Evolutionary conservation across 2,797 vertebrate species (phyloP).

Genomic region (Microhierax caerulescens): DNA sequence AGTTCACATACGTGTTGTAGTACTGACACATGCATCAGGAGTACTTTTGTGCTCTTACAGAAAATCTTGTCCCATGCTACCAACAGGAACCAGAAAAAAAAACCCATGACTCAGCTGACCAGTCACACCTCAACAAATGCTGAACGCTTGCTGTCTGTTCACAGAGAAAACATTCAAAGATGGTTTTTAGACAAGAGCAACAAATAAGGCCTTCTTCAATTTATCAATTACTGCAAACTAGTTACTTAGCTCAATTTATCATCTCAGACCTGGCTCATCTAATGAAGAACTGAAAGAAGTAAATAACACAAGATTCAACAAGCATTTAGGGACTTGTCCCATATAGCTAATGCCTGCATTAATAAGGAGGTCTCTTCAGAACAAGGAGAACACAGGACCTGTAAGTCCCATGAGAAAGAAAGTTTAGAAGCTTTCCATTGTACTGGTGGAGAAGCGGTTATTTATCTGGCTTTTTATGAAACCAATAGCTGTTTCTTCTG

Average conservation of each 20-base stretch:
- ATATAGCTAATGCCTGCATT: neutral
- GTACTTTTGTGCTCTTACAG: neutral
- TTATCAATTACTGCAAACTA: neutral
- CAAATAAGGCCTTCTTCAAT: neutral
- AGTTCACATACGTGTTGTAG: neutral
- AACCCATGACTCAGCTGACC: neutral
- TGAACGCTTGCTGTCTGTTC: neutral
- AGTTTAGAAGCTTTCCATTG: neutral
- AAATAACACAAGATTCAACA: neutral
- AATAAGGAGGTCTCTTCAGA: neutral
- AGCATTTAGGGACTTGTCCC: neutral
- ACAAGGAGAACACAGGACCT: neutral
- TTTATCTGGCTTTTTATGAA: neutral
- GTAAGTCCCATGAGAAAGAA: neutral
- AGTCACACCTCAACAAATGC: neutral
- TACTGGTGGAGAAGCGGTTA: accelerated
- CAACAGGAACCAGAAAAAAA: neutral
- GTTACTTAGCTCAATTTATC: neutral
- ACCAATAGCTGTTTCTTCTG: neutral
- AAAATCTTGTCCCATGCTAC: neutral
- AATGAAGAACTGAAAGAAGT: neutral
- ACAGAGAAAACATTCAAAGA: neutral
- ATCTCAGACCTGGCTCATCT: neutral
- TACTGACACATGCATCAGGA: neutral
- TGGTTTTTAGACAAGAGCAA: neutral